These are phyloP conservation scores for Platygyra sinensis DNA, from an alignment of 64 coral and sea anemone genomes.

Conservation along the genomic window DNA sequence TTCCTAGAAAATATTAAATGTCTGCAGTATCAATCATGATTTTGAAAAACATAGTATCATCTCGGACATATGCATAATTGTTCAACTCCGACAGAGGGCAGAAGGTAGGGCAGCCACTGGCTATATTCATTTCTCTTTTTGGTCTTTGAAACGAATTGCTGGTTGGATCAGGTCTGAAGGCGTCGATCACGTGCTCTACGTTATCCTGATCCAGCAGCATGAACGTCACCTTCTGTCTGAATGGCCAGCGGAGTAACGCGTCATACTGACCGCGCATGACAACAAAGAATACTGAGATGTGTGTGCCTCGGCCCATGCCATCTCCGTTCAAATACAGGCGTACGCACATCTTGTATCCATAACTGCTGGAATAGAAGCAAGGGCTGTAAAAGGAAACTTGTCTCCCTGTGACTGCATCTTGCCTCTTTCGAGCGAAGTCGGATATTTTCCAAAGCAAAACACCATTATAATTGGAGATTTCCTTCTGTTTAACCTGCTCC, in stretches of 20 bases:
- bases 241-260: conserved; percentile 36
- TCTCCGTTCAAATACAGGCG: conserved; percentile 48
- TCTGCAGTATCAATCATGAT: conserved; percentile 28
- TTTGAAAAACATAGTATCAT: conserved; percentile 47
- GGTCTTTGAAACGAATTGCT: conserved; percentile 49
- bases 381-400: conserved; percentile 48
- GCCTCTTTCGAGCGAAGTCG: conserved; percentile 24
- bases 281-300: conserved; percentile 50
- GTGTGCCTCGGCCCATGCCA: conserved; percentile 18
- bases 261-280: conserved; percentile 58
- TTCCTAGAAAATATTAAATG: neutral
- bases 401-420: conserved; percentile 27
- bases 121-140: conserved; percentile 35
- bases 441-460: conserved; percentile 38
- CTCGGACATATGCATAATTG: conserved; percentile 37
- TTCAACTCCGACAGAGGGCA: conserved; percentile 28
- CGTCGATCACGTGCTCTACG: conserved; percentile 51
- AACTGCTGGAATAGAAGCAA: neutral
- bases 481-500: conserved; percentile 7
- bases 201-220: conserved; percentile 57
- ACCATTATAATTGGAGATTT: conserved; percentile 5
- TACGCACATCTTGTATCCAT: conserved; percentile 66
- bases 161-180: conserved; percentile 46
- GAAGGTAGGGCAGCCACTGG: conserved; percentile 40
- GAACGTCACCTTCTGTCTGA: conserved; percentile 49